Evolutionary conservation across 2,888 invertebrate genomes (phyloP), one percentile per base, ranked within the genome.

Genomic region (Dryomyza anilis): DNA sequence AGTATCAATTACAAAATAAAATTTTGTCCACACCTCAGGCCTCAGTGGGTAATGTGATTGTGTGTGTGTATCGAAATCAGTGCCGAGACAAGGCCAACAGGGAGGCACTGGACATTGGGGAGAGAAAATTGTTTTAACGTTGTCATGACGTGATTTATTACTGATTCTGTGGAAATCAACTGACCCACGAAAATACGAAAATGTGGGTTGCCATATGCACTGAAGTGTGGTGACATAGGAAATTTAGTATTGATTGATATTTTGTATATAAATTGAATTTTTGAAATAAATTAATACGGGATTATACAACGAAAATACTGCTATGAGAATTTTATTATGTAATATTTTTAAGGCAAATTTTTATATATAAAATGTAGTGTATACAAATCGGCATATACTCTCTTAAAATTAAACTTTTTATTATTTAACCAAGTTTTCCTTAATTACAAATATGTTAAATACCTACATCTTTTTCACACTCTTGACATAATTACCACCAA

Each of bases 1-100:
- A 82, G 81, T 82, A 82, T 82, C 82, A 82, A 82, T 82, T 82
- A 82, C 82, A 80, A 80, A 74, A n/a, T n/a, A n/a, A n/a, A n/a
- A n/a, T n/a, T n/a, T n/a, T n/a, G n/a, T 75, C 75, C 74, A 71
- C 76, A 61, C 61, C 52, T 30, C 60, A 36, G 25, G 48, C 61
- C 52, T 21, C 52, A 36, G 30, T 33, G 48, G 39, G 53, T 52
- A 66, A 53, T 57, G 25, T 50, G 61, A 46, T 66, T 48, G 67
- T 67, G 65, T 71, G 68, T 64, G 59, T 68, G 67, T 67, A 61
- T 62, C 66, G 63, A 48, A 33, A 58, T 70, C 69, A 70, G 72
- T 72, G 70, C 71, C 74, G 75, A 73, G 71, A 73, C 56, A 55
- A 65, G 69, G 69, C 69, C 69, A 67, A 60, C n/a, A n/a, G n/a